phyloP scores from a whole-genome alignment of 1,140 invertebrate species.

The Phortica variegata region DNA sequence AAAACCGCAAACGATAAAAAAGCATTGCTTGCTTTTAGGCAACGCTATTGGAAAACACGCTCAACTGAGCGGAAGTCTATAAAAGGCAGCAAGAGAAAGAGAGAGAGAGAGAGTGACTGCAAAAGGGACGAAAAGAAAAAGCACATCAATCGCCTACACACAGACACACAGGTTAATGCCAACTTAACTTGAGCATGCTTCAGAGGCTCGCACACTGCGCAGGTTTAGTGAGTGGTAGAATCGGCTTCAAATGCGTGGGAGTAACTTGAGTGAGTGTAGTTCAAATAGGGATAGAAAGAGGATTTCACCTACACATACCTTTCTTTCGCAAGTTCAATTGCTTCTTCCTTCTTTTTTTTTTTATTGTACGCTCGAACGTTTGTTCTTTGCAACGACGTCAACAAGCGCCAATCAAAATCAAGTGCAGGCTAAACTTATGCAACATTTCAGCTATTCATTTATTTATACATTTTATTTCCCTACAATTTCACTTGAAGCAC shows the following conservation, averaged over 20 bases:
- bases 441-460: slow-evolving; percentile 33
- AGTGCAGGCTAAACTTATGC: slow-evolving; percentile 42
- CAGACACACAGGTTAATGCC: not conserved
- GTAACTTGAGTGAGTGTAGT: too few species aligned
- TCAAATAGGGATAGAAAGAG: too few species aligned
- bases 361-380: too few species aligned
- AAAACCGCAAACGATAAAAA: not conserved
- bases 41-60: too few species aligned
- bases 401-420: slow-evolving; percentile 46
- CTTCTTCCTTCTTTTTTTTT: slow-evolving; percentile 23
- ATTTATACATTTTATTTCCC: not conserved
- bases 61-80: not conserved
- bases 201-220: too few species aligned
- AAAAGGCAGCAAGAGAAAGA: too few species aligned
- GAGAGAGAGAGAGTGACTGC: not conserved
- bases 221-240: too few species aligned
- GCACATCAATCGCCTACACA: not conserved
- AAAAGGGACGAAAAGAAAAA: not conserved
- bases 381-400: slow-evolving; percentile 25
- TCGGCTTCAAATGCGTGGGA: too few species aligned
- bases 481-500: not conserved
- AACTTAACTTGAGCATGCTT: too few species aligned
- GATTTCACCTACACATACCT: too few species aligned
- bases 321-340: slow-evolving; percentile 37
- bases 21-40: too few species aligned